Base-by-base conservation (phyloP, 1,140 invertebrate species). In the Dinoponera quadriceps region DNA sequence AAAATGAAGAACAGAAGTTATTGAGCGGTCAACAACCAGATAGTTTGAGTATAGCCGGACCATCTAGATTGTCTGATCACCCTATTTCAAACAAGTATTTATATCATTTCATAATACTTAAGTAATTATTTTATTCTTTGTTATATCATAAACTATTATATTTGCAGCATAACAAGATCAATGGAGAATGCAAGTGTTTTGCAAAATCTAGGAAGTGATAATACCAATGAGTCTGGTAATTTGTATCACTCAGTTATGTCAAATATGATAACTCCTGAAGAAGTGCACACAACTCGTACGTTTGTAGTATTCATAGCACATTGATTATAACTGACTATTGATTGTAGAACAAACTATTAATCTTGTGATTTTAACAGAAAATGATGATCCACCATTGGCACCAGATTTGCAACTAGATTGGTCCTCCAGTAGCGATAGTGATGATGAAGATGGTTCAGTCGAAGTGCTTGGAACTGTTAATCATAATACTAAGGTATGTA, bases 351-450 rank as follows among this genome's bases (percentile, higher is more conserved):
- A 62, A 85, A 80, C 29, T 38, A 25, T 68, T 38, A 60, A 29
- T 80, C 69, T 85, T 82, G 1, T 57, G 18, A 73, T 60, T 48
- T 85, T 73, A 83, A 82, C 68, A 92, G 93, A 84, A 88, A 88
- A 82, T 63, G 93, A 94, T 86, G 94, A 95, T 84, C 95, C 95
- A 16, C 94, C 97, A 75, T 95, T 95, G 25, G 96, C 97, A n/a
- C 97, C 97, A 3, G 97, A 97, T 93, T 93, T 97, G 49, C 97
- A 97, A 92, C 92, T 97, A 62, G 96, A 97, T 90, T 97, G 97
- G 96, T 95, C 96, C 0, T 96, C 96, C 0, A 91, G 93, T 85
- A 93, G 88, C 68, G 93, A 93, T 80, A 94, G 95, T 48, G 94
- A 95, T 84, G 95, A 95, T 65, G 95, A 95, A 81, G 96, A 96